Base-by-base conservation (phyloP, 1,140 invertebrate genomes). In the Temnothorax longispinosus region DNA sequence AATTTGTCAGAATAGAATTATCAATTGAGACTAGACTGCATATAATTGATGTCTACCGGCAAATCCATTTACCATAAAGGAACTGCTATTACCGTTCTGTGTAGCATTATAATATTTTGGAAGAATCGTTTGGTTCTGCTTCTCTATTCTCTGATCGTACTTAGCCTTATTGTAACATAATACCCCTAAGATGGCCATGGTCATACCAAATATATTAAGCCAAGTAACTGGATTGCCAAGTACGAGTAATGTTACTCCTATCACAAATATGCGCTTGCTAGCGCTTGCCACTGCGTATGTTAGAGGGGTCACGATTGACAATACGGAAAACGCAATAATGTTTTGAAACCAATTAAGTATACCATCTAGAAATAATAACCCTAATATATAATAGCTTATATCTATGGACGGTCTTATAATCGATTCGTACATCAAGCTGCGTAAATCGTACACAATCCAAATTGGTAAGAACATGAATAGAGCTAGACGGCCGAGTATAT, bases 241-340 rank as follows among this genome's bases (percentile, higher is more conserved):
- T 87, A 99, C 96, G 58, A 99, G 94, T 78, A 99, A 96, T 7
- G 98, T 99, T 35, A 98, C 97, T 32, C 96, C 97, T 91, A 99
- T 99, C 27, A 99, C 98, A 85, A 98, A 98, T 87, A 99, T 98
- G 90, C 99, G 96, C 95, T 99, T 99, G n/a, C 98, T 98, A 15
- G 98, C 98, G 95, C 98, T 99, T 18, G 98, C 98, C 32, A 99
- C 98, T 0, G 99, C 98, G 95, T 99, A 99, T 0, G 98, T 99
- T 35, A 99, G 96, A 21, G 99, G 98, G 18, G 98, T 97, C 1
- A 99, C 98, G 80, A 99, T 94, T 35, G 97, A 97, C 82, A 99
- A 96, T 38, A 99, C 97, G 85, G 98, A 98, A 94, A 99, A 99
- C 0, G 99, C 99, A 35, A 99, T 97, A 77, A 99, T 97, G 93